Evolutionary conservation across 2,888 invertebrate species (phyloP).

Genomic region (Ichneumoninae sp.): DNA sequence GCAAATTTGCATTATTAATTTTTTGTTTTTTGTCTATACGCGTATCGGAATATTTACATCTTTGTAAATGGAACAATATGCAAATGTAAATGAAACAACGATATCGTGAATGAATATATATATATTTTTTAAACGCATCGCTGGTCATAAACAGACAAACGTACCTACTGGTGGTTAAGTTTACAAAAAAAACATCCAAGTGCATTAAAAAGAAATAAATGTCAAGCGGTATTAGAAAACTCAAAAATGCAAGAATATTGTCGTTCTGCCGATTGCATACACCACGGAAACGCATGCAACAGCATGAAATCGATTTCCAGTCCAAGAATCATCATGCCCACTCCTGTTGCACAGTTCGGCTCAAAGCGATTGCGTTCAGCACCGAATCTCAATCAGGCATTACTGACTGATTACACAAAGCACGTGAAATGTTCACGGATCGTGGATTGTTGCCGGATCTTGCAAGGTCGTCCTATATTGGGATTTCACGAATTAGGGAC

Average conservation of each 20-base stretch:
- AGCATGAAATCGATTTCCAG: constrained; percentile 1
- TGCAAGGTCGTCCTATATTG: not conserved
- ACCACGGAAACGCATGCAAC: not conserved
- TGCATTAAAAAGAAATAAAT: not conserved
- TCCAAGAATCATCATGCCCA: not conserved
- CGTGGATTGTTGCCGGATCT: not conserved
- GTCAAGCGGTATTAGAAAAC: not conserved
- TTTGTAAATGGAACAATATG: not conserved
- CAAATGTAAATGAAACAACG: not conserved
- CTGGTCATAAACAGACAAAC: not conserved
- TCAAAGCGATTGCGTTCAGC: constrained; percentile 21
- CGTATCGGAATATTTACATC: not conserved
- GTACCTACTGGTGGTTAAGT: not conserved
- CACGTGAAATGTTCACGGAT: not conserved
- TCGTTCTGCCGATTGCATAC: not conserved
- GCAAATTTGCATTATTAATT: not conserved
- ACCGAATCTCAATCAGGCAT: constrained; percentile 22
- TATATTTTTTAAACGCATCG: too few relatives aligned
- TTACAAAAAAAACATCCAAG: not conserved
- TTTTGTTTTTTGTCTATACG: not conserved
- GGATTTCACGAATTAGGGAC: not conserved
- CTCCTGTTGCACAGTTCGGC: not conserved
- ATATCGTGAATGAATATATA: not conserved
- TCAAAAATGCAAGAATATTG: not conserved
- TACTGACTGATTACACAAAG: constrained; percentile 9